phyloP scores from a whole-genome alignment of 1,140 invertebrate species.

The Acromyrmex heyeri region DNA sequence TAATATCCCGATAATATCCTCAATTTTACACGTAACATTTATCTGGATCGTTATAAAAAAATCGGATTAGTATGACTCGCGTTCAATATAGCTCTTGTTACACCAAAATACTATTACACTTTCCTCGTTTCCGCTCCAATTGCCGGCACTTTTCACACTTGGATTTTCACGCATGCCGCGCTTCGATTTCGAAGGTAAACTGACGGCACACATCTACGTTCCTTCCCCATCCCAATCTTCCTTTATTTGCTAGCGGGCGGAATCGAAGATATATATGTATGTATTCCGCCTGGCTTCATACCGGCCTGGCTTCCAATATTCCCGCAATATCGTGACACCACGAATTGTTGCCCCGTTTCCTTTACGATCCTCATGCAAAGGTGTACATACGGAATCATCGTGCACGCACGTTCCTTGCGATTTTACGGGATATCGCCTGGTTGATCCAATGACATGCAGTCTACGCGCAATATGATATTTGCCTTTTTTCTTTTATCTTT shows the following conservation, averaged over 20 bases:
- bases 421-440: constrained; percentile 30
- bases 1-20: background rate
- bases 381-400: constrained; percentile 1
- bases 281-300: constrained; percentile 41
- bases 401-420: constrained; percentile 15
- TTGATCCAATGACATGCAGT: constrained; percentile 38
- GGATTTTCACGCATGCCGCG: constrained; percentile 47
- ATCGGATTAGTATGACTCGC: background rate
- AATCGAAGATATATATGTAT: constrained; percentile 52
- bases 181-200: constrained; percentile 56
- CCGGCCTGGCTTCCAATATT: constrained; percentile 49
- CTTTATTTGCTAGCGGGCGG: constrained; percentile 47
- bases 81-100: constrained; percentile 35
- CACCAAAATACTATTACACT: constrained; percentile 31
- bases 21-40: background rate
- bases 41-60: background rate
- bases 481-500: background rate
- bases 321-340: constrained; percentile 46
- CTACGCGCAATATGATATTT: background rate
- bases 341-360: constrained; percentile 57
- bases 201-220: background rate
- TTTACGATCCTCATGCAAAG: constrained; percentile 48
- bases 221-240: constrained; percentile 32
- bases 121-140: constrained; percentile 43
- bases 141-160: constrained; percentile 34